A percentile compares a stretch with the other conserved stretches of the same genome.
Evolutionary conservation across 2,888 invertebrate genomes (phyloP).

Genomic region (Dinocampus coccinellae): DNA sequence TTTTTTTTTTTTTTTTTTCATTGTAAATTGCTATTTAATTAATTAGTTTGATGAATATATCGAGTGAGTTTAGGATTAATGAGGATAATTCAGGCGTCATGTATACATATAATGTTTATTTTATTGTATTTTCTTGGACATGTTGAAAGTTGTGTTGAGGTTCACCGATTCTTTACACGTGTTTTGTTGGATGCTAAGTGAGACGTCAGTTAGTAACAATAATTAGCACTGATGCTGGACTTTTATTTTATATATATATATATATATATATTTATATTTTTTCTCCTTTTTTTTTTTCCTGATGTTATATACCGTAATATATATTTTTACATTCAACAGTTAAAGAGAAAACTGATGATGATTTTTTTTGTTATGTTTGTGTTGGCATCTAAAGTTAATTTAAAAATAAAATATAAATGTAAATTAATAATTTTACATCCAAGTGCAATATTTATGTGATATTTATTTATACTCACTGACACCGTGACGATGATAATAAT

Average conservation of each 20-base stretch:
- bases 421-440: conserved; percentile 6
- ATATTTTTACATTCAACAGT: conserved; percentile 7
- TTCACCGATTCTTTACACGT: conserved; percentile 42
- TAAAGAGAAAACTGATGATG: not conserved
- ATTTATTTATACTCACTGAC: too few relatives aligned
- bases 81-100: conserved; percentile 33
- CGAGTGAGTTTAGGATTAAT: too few relatives aligned
- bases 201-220: conserved; percentile 62
- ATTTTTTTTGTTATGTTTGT: not conserved
- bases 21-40: not conserved
- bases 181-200: conserved; percentile 54
- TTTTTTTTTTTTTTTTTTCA: not conserved
- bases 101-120: conserved; percentile 6
- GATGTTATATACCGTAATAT: conserved; percentile 26
- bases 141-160: conserved; percentile 12
- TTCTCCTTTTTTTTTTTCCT: conserved; percentile 30
- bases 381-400: not conserved
- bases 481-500: not conserved
- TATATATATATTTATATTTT: too few relatives aligned
- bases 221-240: conserved; percentile 57
- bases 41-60: too few relatives aligned
- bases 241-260: too few relatives aligned
- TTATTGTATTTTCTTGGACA: not conserved
- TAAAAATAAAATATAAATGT: not conserved
- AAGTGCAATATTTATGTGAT: not conserved